phyloP scores from a whole-genome alignment of 1,140 invertebrate species.

The Varroa destructor region DNA sequence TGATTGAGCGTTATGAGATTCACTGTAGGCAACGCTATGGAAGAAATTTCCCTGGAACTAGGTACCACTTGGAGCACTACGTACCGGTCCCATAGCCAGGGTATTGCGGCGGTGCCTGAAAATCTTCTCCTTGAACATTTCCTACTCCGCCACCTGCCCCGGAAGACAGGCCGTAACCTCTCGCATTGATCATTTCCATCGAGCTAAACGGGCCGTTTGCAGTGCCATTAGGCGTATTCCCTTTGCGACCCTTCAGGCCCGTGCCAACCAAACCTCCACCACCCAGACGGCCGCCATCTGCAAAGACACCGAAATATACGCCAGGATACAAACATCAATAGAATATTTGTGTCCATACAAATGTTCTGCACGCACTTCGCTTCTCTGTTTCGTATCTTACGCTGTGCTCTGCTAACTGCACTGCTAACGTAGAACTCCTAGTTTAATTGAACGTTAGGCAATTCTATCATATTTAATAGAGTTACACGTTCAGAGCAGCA shows the following conservation, averaged over 20 bases:
- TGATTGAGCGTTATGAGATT: no score
- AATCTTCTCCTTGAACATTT: not conserved
- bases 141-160: not conserved
- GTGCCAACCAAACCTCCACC: not conserved
- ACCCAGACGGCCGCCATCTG: conserved; percentile 13
- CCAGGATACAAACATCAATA: no score
- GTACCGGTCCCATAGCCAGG: conserved; percentile 18
- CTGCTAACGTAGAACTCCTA: no score
- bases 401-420: no score
- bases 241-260: conserved; percentile 20
- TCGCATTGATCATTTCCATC: conserved; percentile 25
- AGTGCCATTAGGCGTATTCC: conserved; percentile 13
- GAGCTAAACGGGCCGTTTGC: conserved; percentile 23
- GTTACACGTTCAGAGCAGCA: no score
- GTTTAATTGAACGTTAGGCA: no score
- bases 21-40: no score
- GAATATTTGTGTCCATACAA: no score
- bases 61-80: not conserved
- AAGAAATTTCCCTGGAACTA: no score
- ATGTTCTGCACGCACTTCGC: no score
- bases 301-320: not conserved
- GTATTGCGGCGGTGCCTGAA: conserved; percentile 13
- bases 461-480: no score
- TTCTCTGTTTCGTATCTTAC: no score
- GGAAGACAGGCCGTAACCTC: not conserved